These are phyloP conservation scores for Sebastes melanostomus DNA, from an alignment of 2,797 vertebrate species.

Conservation along the genomic window DNA sequence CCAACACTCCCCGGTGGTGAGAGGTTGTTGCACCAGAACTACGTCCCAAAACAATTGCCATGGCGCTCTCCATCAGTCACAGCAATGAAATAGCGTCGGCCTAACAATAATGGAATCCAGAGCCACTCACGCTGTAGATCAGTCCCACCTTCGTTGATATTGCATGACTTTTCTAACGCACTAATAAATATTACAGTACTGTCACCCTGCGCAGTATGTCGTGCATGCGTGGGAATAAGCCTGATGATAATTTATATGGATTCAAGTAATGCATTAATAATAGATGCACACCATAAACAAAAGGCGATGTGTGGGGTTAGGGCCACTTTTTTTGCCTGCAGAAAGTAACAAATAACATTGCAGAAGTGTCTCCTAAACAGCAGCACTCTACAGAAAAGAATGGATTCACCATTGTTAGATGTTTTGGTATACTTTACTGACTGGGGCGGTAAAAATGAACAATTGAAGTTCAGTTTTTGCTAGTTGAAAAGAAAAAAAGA, in stretches of 20 bases:
- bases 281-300: neutral
- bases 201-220: neutral
- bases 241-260: slow-evolving; percentile 18
- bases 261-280: slow-evolving; percentile 25
- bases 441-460: neutral
- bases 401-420: neutral
- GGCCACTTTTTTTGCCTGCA: neutral
- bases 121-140: slow-evolving; percentile 37
- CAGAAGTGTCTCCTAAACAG: neutral
- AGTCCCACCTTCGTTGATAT: slow-evolving; percentile 6
- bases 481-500: neutral
- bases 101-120: slow-evolving; percentile 41
- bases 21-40: slow-evolving; percentile 53
- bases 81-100: slow-evolving; percentile 40
- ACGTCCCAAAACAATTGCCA: slow-evolving; percentile 49
- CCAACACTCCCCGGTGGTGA: slow-evolving; percentile 34
- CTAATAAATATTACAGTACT: slow-evolving; percentile 31
- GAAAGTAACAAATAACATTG: neutral
- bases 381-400: neutral
- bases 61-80: slow-evolving; percentile 44
- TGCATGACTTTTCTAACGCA: slow-evolving; percentile 7
- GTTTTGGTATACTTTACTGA: neutral
- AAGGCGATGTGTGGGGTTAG: neutral
- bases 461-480: neutral
- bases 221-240: neutral